These are phyloP conservation scores for Lineus longissimus DNA, from an alignment of 1,140 invertebrate genomes.

Conservation along the genomic window DNA sequence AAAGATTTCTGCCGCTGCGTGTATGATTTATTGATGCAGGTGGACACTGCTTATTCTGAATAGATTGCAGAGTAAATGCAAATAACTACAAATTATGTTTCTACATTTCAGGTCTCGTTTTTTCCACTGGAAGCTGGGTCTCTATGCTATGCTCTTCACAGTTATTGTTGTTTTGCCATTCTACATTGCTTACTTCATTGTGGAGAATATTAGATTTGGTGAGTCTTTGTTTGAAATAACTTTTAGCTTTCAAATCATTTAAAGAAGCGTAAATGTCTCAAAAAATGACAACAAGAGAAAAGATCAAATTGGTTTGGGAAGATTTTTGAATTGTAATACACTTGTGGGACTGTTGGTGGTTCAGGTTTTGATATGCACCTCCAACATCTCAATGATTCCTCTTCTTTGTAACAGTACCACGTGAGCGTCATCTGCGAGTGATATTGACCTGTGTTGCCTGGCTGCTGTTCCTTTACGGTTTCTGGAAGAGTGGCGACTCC, in stretches of 20 bases:
- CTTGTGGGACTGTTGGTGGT: no score
- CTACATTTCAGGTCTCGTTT: constrained; percentile 77
- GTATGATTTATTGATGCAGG: no score
- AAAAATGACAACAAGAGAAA: not conserved
- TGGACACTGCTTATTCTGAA: no score
- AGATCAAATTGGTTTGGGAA: no score
- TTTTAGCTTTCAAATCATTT: not conserved
- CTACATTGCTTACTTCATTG: constrained; percentile 93
- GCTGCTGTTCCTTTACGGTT: constrained; percentile 89
- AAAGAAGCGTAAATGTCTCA: no score
- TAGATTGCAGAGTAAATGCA: no score
- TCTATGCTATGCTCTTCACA: constrained; percentile 89
- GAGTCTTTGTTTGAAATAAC: constrained; percentile 56
- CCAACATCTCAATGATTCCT: no score
- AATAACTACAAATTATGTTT: no score
- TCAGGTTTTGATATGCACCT: no score
- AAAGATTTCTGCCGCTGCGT: no score
- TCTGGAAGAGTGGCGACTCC: constrained; percentile 99
- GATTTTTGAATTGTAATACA: no score
- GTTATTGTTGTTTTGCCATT: constrained; percentile 95
- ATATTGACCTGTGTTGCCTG: constrained; percentile 80
- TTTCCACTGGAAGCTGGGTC: constrained; percentile 90
- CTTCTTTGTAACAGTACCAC: constrained; percentile 62
- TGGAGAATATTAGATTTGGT: constrained; percentile 88
- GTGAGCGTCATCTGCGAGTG: constrained; percentile 51